Evolutionary conservation across 2,113 vertebrate genomes (phyloP), one percentile per base, ranked within the genome.

Genomic region (Lampris megalopsis): DNA sequence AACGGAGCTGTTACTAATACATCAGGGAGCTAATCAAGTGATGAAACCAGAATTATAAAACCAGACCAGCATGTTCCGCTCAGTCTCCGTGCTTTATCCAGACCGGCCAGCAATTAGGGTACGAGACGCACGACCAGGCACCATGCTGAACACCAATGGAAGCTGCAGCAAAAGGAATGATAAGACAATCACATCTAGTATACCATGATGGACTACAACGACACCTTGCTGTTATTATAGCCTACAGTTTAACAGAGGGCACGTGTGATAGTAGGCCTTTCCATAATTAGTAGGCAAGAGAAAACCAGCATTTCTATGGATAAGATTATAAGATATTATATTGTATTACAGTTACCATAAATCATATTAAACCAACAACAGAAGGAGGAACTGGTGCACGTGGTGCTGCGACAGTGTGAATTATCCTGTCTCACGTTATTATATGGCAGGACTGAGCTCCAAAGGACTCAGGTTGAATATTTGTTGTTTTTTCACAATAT

Each of bases 1-100:
- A 59, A 69, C 67, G 49, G 78, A 87, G 69, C 75, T 83, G 78
- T 82, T 89, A 74, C 78, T 79, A 75, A 62, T 45, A 57, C 60
- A 63, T 76, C 73, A 88, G 91, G 86, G 83, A 89, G 48, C 83
- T 91, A 91, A 86, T 93, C 87, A 60, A 89, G 85, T 82, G 79
- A 90, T 79, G 79, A 87, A 86, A 86, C 75, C 50, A 74, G 71
- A 86, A 86, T 77, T 83, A 71, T 82, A 73, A 87, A 90, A 70
- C 81, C 78, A n/a, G 80, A 78, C 77, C 80, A 82, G 88, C 90
- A 81, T 86, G 66, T 86, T 79, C 63, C 45, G 53, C 57, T 71
- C 58, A 38, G 36, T 63, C 49, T 50, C 62, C 45, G 11, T 63
- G 70, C 68, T 75, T 72, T 57, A 72, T 70, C 80, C 8, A 35